Conservation (phyloP, 92 coral and sea anemone genomes). For the Actinostola sp. region DNA sequence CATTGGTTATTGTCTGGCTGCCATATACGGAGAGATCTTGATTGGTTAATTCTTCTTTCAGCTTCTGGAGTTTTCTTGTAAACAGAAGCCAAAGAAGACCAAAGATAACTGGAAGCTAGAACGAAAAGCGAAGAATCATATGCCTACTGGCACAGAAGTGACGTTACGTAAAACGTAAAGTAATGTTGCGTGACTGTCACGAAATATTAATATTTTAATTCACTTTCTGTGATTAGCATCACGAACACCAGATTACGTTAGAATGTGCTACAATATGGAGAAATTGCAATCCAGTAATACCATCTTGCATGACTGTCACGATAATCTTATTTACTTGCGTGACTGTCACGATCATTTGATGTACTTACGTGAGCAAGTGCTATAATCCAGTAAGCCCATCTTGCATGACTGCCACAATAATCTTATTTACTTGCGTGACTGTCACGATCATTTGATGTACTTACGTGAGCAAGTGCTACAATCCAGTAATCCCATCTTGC, state of each 20-base stretch:
- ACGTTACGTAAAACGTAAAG: too few relatives aligned
- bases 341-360: too few relatives aligned
- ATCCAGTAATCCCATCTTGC: neutral
- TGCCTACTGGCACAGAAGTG: too few relatives aligned
- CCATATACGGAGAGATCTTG: conserved; percentile 73
- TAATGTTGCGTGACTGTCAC: too few relatives aligned
- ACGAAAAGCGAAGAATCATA: too few relatives aligned
- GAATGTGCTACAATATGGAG: conserved; percentile 11
- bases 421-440: too few relatives aligned
- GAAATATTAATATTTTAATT: too few relatives aligned
- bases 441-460: too few relatives aligned
- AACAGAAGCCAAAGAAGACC: conserved; percentile 85
- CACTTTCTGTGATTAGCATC: too few relatives aligned
- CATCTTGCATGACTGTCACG: too few relatives aligned
- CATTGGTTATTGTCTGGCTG: conserved; percentile 78
- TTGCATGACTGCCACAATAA: too few relatives aligned
- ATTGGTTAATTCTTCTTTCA: conserved; percentile 64
- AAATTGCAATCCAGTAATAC: neutral
- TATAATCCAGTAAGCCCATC: neutral
- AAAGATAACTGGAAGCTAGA: conserved; percentile 82
- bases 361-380: conserved; percentile 64
- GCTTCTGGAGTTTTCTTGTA: conserved; percentile 71
- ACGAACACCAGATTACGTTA: conserved; percentile 85
- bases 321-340: too few relatives aligned
- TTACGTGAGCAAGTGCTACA: conserved; percentile 60